Evolutionary conservation across 2,797 vertebrate genomes (phyloP), one percentile per base, ranked within the genome.

Genomic region (Hydrophis major): DNA sequence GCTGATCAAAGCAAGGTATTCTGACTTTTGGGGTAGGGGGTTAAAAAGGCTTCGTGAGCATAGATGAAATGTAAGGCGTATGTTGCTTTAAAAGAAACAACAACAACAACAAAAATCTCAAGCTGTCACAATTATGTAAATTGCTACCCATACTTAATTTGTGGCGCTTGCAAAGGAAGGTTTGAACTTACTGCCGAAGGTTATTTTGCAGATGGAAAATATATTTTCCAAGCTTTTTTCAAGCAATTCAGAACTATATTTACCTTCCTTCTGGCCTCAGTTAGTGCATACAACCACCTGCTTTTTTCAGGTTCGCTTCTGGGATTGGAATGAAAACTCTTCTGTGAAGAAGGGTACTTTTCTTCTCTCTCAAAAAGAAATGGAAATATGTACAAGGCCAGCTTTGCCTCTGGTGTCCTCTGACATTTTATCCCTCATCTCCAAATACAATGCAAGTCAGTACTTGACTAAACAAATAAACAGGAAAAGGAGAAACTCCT

Each of bases 231-330:
- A 96, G 91, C 96, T 97, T 97, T 97, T 96, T 96, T 83, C 93
- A 96, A 95, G 95, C 93, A 97, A 93, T 95, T 95, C 86, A 92
- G 95, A 94, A 93, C 97, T 98, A 98, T 98, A 98, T 98, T 97
- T 98, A 93, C 96, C 97, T 97, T 78, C 93, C 93, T 95, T 96
- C 97, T 97, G 97, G 97, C 97, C 95, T 95, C 87, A 90, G n/a
- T 93, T 90, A 96, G 95, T 97, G 95, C 94, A 96, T 95, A 88
- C 94, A 96, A 95, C 96, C 97, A 98, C 98, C 97, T 98, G 97
- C 96, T 97, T 97, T 93, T 97, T 97, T 95, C 96, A 97, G 97
- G 97, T 97, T 96, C 96, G 96, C 96, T 97, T 96, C 97, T 95
- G 96, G 92, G 92, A 59, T 94, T 95, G 91, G 92, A 87, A 94